phyloP scores from a whole-genome alignment of 2,888 invertebrate genomes.

The Ellobium chinense region DNA sequence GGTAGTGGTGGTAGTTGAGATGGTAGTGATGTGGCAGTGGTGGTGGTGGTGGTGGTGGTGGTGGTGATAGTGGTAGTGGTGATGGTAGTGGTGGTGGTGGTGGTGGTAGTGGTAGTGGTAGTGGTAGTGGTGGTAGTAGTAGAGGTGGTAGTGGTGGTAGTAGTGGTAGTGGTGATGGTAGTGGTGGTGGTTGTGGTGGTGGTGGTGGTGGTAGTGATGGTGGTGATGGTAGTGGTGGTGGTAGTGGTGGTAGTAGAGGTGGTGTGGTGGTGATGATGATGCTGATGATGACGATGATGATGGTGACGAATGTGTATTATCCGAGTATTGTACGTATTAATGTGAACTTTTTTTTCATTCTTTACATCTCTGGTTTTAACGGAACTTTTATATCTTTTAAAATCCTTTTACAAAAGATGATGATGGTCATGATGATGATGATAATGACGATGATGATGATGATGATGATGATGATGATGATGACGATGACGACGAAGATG shows the following conservation, averaged over 20 bases:
- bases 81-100: slow-evolving; percentile 7
- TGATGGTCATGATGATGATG: too few species aligned
- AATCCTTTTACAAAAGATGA: too few species aligned
- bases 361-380: too few species aligned
- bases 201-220: background rate
- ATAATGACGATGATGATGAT: too few species aligned
- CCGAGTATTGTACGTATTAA: too few species aligned
- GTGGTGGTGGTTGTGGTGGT: slow-evolving; percentile 2
- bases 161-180: slow-evolving; percentile 5
- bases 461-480: too few species aligned
- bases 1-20: background rate
- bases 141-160: slow-evolving; percentile 22
- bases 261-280: too few species aligned
- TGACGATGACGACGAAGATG: too few species aligned
- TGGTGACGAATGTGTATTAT: too few species aligned
- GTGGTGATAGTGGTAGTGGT: slow-evolving; percentile 9
- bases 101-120: slow-evolving; percentile 15
- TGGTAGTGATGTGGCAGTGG: background rate
- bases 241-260: background rate
- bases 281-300: too few species aligned
- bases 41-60: slow-evolving; percentile 20
- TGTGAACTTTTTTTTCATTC: too few species aligned
- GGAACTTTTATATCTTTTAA: too few species aligned
- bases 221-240: background rate
- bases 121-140: slow-evolving; percentile 11